Conservation (phyloP, 2,113 vertebrate genomes). For the Drymodes brunneopygia region DNA sequence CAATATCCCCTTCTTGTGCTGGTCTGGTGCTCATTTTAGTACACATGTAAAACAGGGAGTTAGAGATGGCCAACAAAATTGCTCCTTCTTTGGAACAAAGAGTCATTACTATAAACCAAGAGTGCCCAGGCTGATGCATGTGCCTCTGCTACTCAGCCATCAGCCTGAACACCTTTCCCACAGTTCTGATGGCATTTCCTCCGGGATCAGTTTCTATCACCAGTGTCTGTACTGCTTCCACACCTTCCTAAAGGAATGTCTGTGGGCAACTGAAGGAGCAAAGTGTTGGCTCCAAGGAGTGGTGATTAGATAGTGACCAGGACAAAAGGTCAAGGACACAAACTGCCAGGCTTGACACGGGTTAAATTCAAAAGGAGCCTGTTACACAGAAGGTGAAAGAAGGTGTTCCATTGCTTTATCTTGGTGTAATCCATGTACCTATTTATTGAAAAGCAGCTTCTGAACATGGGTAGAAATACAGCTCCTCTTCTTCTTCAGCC, state of each 20-base stretch:
- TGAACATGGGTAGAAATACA: background rate
- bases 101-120: background rate
- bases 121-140: fast-evolving
- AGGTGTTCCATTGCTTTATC: background rate
- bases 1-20: background rate
- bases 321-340: background rate
- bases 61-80: background rate
- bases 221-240: background rate
- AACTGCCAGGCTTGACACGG: background rate
- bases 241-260: background rate
- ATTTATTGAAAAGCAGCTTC: background rate
- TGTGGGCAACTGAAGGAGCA: background rate
- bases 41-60: background rate
- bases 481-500: background rate
- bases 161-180: background rate
- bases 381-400: background rate
- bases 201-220: background rate
- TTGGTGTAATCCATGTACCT: background rate
- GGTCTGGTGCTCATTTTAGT: background rate
- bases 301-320: background rate
- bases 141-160: background rate
- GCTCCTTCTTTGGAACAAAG: background rate
- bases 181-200: background rate
- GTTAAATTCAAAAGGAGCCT: background rate
- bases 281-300: background rate